These are phyloP conservation scores for Labia minor DNA, from an alignment of 2,888 invertebrate species.

Conservation along the genomic window DNA sequence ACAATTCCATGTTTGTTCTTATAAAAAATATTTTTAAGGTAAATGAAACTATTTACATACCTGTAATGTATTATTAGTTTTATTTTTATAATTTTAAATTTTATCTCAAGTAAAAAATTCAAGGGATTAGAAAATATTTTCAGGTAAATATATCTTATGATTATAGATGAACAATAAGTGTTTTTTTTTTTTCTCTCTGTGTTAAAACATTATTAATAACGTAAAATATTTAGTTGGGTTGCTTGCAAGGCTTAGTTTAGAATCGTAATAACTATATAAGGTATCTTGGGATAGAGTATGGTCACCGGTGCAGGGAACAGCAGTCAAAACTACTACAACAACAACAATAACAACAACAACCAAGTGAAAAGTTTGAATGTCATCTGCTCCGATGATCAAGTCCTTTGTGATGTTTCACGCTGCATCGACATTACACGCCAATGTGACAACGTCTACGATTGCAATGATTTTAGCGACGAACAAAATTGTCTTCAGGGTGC, in stretches of 20 bases:
- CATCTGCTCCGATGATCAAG: slow-evolving; percentile 44
- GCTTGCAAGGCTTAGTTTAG: too few species aligned
- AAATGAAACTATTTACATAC: too few species aligned
- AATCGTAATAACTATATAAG: not conserved
- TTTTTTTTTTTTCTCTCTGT: not conserved
- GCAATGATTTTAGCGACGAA: slow-evolving; percentile 82
- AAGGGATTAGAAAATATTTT: too few species aligned
- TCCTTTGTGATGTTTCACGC: slow-evolving; percentile 52
- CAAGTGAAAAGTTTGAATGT: not conserved
- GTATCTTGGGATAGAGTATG: not conserved
- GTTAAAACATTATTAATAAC: not conserved
- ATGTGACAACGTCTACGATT: slow-evolving; percentile 85
- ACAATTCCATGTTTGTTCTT: too few species aligned
- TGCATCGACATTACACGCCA: slow-evolving; percentile 67
- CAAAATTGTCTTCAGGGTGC: slow-evolving; percentile 57
- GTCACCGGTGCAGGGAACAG: not conserved
- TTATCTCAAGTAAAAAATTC: too few species aligned
- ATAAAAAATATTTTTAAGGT: too few species aligned
- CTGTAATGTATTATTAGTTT: too few species aligned
- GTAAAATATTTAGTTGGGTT: too few species aligned
- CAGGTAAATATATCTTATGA: too few species aligned
- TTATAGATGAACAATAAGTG: too few species aligned
- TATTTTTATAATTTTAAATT: too few species aligned
- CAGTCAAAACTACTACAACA: not conserved
- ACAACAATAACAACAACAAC: not conserved